Evolutionary conservation across 2,113 vertebrate species (phyloP).

Genomic region (Pelobates fuscus): DNA sequence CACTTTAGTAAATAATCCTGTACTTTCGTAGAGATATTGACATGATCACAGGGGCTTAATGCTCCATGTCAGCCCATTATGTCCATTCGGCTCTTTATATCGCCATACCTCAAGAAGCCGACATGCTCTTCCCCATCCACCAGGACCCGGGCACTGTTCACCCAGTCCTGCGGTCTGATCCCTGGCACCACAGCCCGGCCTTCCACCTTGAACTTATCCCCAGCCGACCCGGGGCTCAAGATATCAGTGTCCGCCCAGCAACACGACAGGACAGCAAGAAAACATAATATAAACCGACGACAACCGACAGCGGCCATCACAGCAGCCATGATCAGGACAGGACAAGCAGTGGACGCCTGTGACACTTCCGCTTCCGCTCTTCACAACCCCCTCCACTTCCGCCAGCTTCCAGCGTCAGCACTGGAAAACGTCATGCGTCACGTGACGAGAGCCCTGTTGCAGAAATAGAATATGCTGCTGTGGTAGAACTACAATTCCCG

Average conservation of each 20-base stretch:
- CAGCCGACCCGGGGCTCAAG: slow-evolving; percentile 50
- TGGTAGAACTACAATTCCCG: no score
- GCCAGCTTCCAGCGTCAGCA: neutral
- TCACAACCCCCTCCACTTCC: neutral
- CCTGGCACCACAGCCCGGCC: slow-evolving; percentile 89
- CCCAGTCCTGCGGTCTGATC: slow-evolving; percentile 90
- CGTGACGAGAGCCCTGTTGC: no score
- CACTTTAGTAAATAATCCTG: no score
- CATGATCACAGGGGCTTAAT: no score
- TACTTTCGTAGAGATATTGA: no score
- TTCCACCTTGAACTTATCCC: slow-evolving; percentile 90
- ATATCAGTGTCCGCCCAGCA: slow-evolving; percentile 42
- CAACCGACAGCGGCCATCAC: neutral
- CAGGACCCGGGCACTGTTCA: slow-evolving; percentile 81
- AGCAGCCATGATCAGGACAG: neutral
- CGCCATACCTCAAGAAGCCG: slow-evolving; percentile 85
- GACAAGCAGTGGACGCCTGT: neutral
- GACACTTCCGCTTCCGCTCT: slow-evolving; percentile 9
- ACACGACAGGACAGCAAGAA: slow-evolving; percentile 28
- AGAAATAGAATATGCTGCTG: no score
- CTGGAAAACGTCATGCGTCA: neutral
- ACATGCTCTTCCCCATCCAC: slow-evolving; percentile 92
- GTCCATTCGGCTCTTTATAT: no score
- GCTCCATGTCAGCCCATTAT: no score
- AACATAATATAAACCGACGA: neutral